These are phyloP conservation scores for Lithobates sylvaticus DNA, from an alignment of 2,797 vertebrate species.

Conservation along the genomic window DNA sequence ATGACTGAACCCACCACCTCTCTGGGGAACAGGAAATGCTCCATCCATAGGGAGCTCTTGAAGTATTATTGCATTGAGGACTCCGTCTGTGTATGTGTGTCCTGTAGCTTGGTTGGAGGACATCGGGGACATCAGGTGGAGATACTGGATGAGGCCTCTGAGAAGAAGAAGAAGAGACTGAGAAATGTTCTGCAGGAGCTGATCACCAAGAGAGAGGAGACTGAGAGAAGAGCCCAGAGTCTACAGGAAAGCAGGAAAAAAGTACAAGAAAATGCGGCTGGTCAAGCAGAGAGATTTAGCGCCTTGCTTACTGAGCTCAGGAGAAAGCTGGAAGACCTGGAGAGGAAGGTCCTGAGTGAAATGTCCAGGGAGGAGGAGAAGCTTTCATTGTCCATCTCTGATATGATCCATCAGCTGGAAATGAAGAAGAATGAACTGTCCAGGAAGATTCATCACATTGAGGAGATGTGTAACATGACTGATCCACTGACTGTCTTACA, in stretches of 20 bases:
- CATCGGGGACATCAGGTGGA: conserved; percentile 74
- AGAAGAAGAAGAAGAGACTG: conserved; percentile 74
- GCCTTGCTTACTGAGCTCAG: conserved; percentile 1
- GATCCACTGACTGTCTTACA: conserved; percentile 4
- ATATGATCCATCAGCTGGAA: background rate
- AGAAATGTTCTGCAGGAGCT: conserved; percentile 61
- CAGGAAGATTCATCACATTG: background rate
- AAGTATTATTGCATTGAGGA: conserved; percentile 77
- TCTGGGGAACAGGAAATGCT: conserved; percentile 63
- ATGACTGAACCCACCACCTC: conserved; percentile 66
- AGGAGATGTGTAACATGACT: conserved; percentile 2
- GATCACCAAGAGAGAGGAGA: conserved; percentile 4
- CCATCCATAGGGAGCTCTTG: conserved; percentile 65
- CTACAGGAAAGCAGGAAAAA: background rate
- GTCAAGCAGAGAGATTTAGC: background rate
- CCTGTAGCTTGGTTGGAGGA: conserved; percentile 70
- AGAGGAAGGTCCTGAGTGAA: background rate
- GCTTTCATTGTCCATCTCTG: background rate
- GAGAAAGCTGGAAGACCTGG: background rate
- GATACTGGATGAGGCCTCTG: conserved; percentile 66
- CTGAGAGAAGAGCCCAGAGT: background rate
- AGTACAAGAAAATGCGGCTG: background rate
- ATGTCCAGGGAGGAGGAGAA: background rate
- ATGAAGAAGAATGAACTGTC: background rate
- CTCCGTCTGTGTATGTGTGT: conserved; percentile 70